Percentiles rank a stretch among this genome's conserved stretches.
phyloP scores from a whole-genome alignment of 2,797 vertebrate genomes.

The Pseudopleuronectes americanus region DNA sequence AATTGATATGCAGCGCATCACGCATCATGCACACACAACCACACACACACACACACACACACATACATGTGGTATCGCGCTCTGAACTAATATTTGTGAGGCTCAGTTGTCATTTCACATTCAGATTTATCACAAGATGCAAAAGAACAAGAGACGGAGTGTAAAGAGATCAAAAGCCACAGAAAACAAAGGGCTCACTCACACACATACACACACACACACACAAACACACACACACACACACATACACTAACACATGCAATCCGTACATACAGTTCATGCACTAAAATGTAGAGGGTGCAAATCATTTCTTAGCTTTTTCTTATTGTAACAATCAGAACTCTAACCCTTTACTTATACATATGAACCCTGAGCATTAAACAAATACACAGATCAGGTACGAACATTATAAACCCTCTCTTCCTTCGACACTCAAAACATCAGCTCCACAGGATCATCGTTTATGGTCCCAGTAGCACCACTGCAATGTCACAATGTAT shows the following conservation, averaged over 20 bases:
- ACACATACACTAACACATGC: conserved; percentile 11
- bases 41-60: conserved; percentile 27
- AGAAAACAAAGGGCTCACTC: conserved; percentile 17
- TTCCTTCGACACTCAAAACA: too few species aligned
- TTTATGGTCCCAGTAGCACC: too few species aligned
- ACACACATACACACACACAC: conserved; percentile 13
- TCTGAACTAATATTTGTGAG: conserved; percentile 73
- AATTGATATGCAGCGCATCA: conserved; percentile 76
- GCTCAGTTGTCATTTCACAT: conserved; percentile 65
- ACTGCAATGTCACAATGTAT: too few species aligned
- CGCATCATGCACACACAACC: conserved; percentile 29
- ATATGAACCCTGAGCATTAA: too few species aligned
- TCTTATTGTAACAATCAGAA: background rate
- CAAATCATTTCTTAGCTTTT: background rate
- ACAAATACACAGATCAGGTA: too few species aligned
- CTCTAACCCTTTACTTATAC: background rate
- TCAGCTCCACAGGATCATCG: too few species aligned
- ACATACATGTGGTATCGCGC: conserved; percentile 31
- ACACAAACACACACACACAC: conserved; percentile 12
- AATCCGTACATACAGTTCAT: background rate
- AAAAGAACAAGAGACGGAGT: conserved; percentile 32
- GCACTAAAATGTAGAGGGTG: background rate
- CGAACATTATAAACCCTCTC: too few species aligned
- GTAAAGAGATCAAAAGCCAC: conserved; percentile 30
- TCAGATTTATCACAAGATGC: conserved; percentile 56